These are phyloP conservation scores for Gastrophryne carolinensis DNA, from an alignment of 2,797 vertebrate genomes.

Conservation along the genomic window DNA sequence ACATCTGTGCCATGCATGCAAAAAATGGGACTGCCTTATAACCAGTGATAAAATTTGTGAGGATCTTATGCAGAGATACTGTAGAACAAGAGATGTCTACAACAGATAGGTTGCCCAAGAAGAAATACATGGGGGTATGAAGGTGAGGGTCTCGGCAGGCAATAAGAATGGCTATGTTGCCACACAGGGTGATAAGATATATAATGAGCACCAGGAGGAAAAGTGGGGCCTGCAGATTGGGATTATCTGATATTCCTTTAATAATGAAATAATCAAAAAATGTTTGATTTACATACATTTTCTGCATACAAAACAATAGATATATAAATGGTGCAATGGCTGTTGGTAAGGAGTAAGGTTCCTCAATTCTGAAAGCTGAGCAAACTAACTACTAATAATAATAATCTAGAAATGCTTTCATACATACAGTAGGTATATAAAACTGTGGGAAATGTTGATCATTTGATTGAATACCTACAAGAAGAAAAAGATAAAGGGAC, in stretches of 20 bases:
- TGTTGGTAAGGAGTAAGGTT: too few relatives aligned
- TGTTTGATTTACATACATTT: not conserved
- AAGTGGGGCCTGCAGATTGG: not conserved
- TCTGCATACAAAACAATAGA: too few relatives aligned
- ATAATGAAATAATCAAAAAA: constrained; percentile 25
- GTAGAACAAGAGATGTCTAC: constrained; percentile 21
- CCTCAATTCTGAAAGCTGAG: too few relatives aligned
- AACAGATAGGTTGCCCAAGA: constrained; percentile 28
- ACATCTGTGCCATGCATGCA: constrained; percentile 21
- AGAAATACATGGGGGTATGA: constrained; percentile 42
- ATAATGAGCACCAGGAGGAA: constrained; percentile 23
- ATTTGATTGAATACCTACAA: too few relatives aligned
- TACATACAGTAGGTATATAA: too few relatives aligned
- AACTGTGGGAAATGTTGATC: too few relatives aligned
- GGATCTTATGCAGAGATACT: not conserved
- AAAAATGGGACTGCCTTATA: not conserved
- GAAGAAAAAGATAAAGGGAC: too few relatives aligned
- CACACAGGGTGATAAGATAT: not conserved
- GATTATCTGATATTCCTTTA: constrained; percentile 31
- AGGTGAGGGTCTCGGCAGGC: constrained; percentile 2
- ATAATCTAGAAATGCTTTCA: too few relatives aligned
- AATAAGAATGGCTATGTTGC: constrained; percentile 20
- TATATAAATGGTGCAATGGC: too few relatives aligned
- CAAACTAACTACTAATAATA: too few relatives aligned
- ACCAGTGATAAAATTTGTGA: not conserved